A percentile compares a stretch with the other conserved stretches of the same genome.
phyloP scores from a whole-genome alignment of 2,888 invertebrate species.

The Neocrepidodera transversa region DNA sequence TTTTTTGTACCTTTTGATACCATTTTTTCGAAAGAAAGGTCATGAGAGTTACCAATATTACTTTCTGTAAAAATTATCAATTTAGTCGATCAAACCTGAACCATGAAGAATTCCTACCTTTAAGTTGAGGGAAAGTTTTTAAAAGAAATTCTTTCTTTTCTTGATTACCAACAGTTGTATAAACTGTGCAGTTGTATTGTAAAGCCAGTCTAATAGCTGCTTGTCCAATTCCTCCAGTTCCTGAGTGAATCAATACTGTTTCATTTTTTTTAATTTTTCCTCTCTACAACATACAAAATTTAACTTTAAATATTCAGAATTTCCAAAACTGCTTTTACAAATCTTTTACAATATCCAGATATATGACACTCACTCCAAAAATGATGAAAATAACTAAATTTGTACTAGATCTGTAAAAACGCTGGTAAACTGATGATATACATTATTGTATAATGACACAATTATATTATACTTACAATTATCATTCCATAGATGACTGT shows the following conservation, averaged over 20 bases:
- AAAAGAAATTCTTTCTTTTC: slow-evolving; percentile 71
- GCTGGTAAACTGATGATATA: too few relatives aligned
- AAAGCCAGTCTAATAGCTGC: slow-evolving; percentile 79
- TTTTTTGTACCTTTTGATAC: slow-evolving; percentile 82
- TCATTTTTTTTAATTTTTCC: slow-evolving; percentile 52
- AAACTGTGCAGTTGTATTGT: slow-evolving; percentile 70
- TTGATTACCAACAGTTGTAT: slow-evolving; percentile 73
- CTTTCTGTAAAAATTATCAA: slow-evolving; percentile 35
- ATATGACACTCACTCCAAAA: too few relatives aligned
- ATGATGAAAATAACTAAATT: too few relatives aligned
- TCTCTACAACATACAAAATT: slow-evolving; percentile 30
- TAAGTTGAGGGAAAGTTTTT: slow-evolving; percentile 60
- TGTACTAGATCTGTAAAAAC: too few relatives aligned
- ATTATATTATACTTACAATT: slow-evolving; percentile 39
- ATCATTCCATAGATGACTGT: slow-evolving; percentile 56
- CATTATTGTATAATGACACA: too few relatives aligned
- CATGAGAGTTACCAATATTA: slow-evolving; percentile 70
- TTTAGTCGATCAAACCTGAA: background rate
- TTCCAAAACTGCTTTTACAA: too few relatives aligned
- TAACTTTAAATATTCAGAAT: too few relatives aligned
- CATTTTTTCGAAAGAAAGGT: slow-evolving; percentile 86
- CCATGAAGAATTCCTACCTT: slow-evolving; percentile 39
- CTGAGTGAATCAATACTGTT: slow-evolving; percentile 65
- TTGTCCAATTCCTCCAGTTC: slow-evolving; percentile 77
- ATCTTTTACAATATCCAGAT: too few relatives aligned